phyloP scores from a whole-genome alignment of 2,888 invertebrate species.

The Drosophila ustulata region DNA sequence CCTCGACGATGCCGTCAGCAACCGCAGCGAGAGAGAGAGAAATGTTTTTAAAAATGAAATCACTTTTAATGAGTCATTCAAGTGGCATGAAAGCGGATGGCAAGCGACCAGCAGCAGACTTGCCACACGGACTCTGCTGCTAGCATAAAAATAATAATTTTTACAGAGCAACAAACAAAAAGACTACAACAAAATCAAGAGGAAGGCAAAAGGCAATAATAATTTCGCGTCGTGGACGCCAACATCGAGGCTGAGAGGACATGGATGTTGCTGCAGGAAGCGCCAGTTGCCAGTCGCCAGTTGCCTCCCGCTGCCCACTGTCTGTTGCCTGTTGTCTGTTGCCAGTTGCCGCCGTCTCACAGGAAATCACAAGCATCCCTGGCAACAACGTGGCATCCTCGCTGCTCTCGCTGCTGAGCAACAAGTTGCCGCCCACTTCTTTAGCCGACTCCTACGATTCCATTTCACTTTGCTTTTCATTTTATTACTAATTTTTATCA shows the following conservation, averaged over 20 bases:
- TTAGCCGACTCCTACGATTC: slow-evolving; percentile 57
- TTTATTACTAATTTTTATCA: slow-evolving; percentile 77
- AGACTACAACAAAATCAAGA: slow-evolving; percentile 16
- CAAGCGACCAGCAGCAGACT: slow-evolving; percentile 17
- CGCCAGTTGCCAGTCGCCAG: slow-evolving; percentile 40
- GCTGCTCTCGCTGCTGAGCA: slow-evolving; percentile 37
- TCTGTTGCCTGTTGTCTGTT: slow-evolving; percentile 23
- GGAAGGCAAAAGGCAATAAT: slow-evolving; percentile 71
- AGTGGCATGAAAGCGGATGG: slow-evolving; percentile 67
- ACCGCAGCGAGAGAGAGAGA: slow-evolving; percentile 62
- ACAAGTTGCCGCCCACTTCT: slow-evolving; percentile 60
- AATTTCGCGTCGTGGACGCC: slow-evolving; percentile 68
- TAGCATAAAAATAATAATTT: slow-evolving; percentile 73
- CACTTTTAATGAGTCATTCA: slow-evolving; percentile 81
- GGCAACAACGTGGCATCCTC: slow-evolving; percentile 48
- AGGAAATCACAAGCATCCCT: slow-evolving; percentile 70
- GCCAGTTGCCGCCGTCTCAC: slow-evolving; percentile 29
- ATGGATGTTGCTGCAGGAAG: slow-evolving; percentile 68
- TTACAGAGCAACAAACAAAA: slow-evolving; percentile 61
- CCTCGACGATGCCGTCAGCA: slow-evolving; percentile 56
- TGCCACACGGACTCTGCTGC: slow-evolving; percentile 27
- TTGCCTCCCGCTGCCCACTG: slow-evolving; percentile 5
- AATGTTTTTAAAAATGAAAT: slow-evolving; percentile 78
- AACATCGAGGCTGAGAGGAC: slow-evolving; percentile 24
- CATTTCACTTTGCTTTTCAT: slow-evolving; percentile 77